Conservation (phyloP, 2,797 vertebrate species). For the Basileuterus tristriatus region DNA sequence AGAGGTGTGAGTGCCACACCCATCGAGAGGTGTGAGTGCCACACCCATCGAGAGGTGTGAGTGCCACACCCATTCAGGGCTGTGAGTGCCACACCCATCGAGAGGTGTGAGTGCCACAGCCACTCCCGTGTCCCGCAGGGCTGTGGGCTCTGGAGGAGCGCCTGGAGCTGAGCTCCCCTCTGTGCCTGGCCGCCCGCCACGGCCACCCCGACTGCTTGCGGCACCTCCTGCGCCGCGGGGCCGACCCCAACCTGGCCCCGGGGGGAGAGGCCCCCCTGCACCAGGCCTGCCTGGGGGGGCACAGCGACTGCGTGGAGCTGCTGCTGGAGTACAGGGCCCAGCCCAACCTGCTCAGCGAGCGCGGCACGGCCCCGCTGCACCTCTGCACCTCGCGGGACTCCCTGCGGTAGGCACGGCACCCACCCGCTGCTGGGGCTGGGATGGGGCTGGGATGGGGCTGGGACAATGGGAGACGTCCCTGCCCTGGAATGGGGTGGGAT, state of each 20-base stretch:
- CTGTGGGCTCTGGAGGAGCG: constrained; percentile 82
- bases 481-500: too few species aligned
- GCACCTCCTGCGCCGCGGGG: constrained; percentile 70
- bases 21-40: too few species aligned
- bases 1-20: too few species aligned
- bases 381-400: constrained; percentile 70
- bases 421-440: too few species aligned
- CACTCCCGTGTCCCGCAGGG: constrained; percentile 25
- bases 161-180: constrained; percentile 75
- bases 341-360: constrained; percentile 65
- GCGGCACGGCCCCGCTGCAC: constrained; percentile 75
- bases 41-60: too few species aligned
- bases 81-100: too few species aligned
- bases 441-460: neutral
- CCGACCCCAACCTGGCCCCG: constrained; percentile 68
- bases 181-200: constrained; percentile 73
- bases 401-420: constrained; percentile 66
- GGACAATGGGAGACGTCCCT: neutral
- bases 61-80: too few species aligned
- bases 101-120: too few species aligned
- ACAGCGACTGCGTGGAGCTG: constrained; percentile 69
- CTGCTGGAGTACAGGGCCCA: constrained; percentile 77
- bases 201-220: constrained; percentile 72
- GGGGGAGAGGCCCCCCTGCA: constrained; percentile 74
- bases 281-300: constrained; percentile 73